phyloP scores from a whole-genome alignment of 2,113 vertebrate genomes.

The Tupaia tana region DNA sequence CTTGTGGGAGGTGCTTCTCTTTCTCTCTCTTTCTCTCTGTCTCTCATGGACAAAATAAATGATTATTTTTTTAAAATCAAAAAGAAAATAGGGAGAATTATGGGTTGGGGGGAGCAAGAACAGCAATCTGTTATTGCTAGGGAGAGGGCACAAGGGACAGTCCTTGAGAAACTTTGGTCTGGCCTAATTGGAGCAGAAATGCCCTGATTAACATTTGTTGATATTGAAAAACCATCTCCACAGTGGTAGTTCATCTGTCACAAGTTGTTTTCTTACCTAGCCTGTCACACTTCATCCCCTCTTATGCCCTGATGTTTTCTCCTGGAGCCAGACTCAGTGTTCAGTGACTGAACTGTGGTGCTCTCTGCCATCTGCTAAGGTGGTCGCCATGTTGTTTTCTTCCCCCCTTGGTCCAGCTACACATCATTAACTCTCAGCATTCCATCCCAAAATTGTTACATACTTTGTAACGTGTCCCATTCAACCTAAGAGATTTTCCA shows the following conservation, averaged over 20 bases:
- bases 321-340: neutral
- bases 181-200: neutral
- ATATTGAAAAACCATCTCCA: neutral
- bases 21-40: too few species aligned
- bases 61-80: too few species aligned
- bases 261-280: rapidly evolving
- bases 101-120: too few species aligned
- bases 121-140: neutral
- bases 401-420: neutral
- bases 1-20: too few species aligned
- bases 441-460: neutral
- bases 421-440: neutral
- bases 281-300: neutral
- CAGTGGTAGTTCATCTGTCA: neutral
- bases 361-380: neutral
- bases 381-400: neutral
- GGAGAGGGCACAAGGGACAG: neutral
- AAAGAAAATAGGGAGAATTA: neutral
- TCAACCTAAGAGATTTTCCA: neutral
- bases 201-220: neutral
- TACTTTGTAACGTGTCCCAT: neutral
- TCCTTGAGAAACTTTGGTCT: neutral
- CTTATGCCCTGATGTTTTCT: neutral
- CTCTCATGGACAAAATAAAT: too few species aligned
- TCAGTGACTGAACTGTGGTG: neutral